Evolutionary conservation across 2,888 invertebrate species (phyloP), one percentile per base, ranked within the genome.

Genomic region (Lepidocyrtinus sp.): DNA sequence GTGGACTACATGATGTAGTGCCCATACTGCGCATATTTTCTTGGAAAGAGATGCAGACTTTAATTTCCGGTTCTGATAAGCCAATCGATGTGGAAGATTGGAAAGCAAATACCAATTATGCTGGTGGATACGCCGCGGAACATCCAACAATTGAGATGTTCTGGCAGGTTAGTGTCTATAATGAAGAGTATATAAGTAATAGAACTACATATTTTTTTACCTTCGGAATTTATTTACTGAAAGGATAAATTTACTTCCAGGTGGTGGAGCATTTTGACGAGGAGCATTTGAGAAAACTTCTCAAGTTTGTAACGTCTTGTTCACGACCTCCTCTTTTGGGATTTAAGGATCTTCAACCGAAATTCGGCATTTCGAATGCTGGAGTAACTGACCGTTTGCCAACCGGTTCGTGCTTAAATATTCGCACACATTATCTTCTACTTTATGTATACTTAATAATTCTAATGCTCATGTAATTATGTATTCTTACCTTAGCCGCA

Each of bases 231-330:
- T n/a, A n/a, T n/a, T n/a, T n/a, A n/a, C n/a, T n/a, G n/a, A n/a
- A n/a, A n/a, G n/a, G n/a, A n/a, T n/a, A n/a, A n/a, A n/a, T n/a
- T n/a, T n/a, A n/a, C n/a, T 68, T 15, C 3, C 27, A 86, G 85
- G 95, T 96, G 50, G 92, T 98, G 7, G 91, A 93, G 74, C 91
- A 91, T 63, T 96, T 99, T 88, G 93, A 92, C 70, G 96, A 96
- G 88, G 90, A 92, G 72, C 95, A 97, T 89, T 93, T 94, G 82
- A 91, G 97, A 80, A 94, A 95, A 88, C 90, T 99, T 71, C 91
- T 99, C 7, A 98, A 98, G 90, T 99, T 99, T 90, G 98, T 99
- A 59, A 99, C 99, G 1, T 97, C 98, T 88, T 99, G 99, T 88
- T 99, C 99, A 0, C 90, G 98, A 79, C 97, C 99, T 1, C 99